Base-by-base conservation (phyloP, 2,797 vertebrate genomes). In the Champsocephalus esox region DNA sequence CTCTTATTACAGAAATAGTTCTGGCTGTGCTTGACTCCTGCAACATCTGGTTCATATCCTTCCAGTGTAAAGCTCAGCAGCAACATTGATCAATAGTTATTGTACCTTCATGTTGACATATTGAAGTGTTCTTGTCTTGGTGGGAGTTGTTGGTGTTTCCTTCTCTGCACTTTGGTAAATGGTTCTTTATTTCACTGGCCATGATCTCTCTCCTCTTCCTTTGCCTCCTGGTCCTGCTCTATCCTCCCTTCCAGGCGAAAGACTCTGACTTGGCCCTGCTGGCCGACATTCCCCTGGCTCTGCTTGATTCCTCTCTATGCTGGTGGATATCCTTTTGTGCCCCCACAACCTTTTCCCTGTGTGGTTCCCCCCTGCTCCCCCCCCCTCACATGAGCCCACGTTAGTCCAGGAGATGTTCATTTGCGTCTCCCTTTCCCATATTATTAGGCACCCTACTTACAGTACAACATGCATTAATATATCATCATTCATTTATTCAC, bases 301-400 rank as follows among this genome's bases (percentile, higher is more conserved):
- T 97, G 83, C 96, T 97, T 93, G 96, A 97, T 90, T 96, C 96
- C 85, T 96, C 95, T 94, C 92, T 97, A 32, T 97, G 96, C 93
- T 97, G 96, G 96, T 97, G 96, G 96, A 97, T 96, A 97, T 97
- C 96, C 96, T 96, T 96, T 94, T 68, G 79, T 92, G 83, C 83
- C 73, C 76, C 50, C 70, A 17, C 62, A 75, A 57, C 46, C 79
- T 90, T 38, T 88, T 82, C 82, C 88, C 63, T 86, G 24, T 68
- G 66, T 76, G 50, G 54, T 79, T 84, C 68, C 66, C 45, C 79
- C 80, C 66, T 81, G 55, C 62, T 78, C 59, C 72, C 84, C 75
- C 73, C 76, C 71, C 65, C 81, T 45, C 43, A 75, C 24, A 63
- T 8, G 3, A 54, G 34, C 34, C 59, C n/a, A 64, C 13, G 62